Percentiles rank a stretch among this genome's conserved stretches.
Conservation (phyloP, 2,113 vertebrate genomes). For the Corythornis madagascariensis region DNA sequence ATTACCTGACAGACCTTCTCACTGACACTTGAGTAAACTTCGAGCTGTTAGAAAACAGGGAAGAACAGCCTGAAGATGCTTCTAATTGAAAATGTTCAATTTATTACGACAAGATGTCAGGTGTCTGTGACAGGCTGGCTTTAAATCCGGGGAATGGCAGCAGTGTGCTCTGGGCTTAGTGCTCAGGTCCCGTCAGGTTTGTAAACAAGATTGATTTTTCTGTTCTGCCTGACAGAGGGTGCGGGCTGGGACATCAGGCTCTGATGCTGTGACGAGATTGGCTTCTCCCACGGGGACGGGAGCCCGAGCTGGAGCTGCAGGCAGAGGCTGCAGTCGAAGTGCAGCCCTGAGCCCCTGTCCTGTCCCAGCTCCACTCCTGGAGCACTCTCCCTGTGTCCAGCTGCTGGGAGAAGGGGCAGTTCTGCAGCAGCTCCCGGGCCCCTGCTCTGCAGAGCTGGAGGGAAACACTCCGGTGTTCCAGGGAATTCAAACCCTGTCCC, state of each 20-base stretch:
- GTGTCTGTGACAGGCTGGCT: neutral
- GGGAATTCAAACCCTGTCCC: neutral
- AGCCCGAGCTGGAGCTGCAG: neutral
- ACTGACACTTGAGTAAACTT: neutral
- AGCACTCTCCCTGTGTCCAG: neutral
- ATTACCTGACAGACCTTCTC: neutral
- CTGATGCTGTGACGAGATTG: neutral
- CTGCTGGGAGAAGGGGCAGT: fast-evolving
- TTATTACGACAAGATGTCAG: neutral
- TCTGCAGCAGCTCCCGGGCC: neutral
- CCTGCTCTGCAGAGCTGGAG: neutral
- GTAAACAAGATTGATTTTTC: constrained; percentile 25
- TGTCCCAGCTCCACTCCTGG: neutral
- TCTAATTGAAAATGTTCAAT: neutral
- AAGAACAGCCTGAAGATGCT: neutral
- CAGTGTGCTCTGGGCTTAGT: neutral
- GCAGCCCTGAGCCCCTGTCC: fast-evolving
- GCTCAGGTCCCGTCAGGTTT: neutral
- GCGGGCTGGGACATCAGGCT: neutral
- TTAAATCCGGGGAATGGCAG: fast-evolving
- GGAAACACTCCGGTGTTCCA: neutral
- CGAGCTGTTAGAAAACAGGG: neutral
- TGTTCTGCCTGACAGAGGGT: neutral
- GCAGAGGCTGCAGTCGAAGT: neutral
- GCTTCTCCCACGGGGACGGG: neutral